phyloP scores from a whole-genome alignment of 1,140 invertebrate species.

The Zophobas morio region DNA sequence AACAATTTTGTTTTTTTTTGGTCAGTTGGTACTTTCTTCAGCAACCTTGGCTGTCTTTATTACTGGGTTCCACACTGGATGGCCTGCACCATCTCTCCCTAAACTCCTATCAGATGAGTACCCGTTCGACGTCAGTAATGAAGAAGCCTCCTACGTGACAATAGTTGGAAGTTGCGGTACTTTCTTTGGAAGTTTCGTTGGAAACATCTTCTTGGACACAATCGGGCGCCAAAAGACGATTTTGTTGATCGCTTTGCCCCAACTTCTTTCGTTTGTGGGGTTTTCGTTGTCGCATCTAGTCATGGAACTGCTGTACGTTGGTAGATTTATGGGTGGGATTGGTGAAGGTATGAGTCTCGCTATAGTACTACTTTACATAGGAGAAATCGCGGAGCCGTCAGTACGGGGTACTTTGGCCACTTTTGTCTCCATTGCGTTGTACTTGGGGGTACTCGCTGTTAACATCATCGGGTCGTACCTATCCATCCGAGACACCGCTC shows the following conservation, averaged over 20 bases:
- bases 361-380: conserved; percentile 58
- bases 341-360: conserved; percentile 55
- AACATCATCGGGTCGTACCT: conserved; percentile 11
- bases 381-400: conserved; percentile 56
- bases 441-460: background rate
- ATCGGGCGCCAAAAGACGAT: conserved; percentile 75
- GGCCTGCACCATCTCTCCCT: conserved; percentile 74
- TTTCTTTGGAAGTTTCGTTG: conserved; percentile 72
- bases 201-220: conserved; percentile 70
- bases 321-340: conserved; percentile 61
- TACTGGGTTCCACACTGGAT: conserved; percentile 65
- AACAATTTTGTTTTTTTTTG: too few relatives aligned
- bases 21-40: background rate
- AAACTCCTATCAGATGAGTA: conserved; percentile 63
- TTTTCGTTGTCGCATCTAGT: conserved; percentile 30
- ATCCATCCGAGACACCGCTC: conserved; percentile 22
- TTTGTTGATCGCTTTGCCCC: conserved; percentile 56
- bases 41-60: conserved; percentile 42
- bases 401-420: conserved; percentile 17
- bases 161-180: conserved; percentile 75
- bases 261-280: background rate
- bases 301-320: conserved; percentile 69
- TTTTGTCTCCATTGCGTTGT: background rate
- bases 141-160: conserved; percentile 73
- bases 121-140: conserved; percentile 60